Evolutionary conservation across 2,113 vertebrate genomes (phyloP), one percentile per base, ranked within the genome.

Genomic region (Neotragus pygmaeus): DNA sequence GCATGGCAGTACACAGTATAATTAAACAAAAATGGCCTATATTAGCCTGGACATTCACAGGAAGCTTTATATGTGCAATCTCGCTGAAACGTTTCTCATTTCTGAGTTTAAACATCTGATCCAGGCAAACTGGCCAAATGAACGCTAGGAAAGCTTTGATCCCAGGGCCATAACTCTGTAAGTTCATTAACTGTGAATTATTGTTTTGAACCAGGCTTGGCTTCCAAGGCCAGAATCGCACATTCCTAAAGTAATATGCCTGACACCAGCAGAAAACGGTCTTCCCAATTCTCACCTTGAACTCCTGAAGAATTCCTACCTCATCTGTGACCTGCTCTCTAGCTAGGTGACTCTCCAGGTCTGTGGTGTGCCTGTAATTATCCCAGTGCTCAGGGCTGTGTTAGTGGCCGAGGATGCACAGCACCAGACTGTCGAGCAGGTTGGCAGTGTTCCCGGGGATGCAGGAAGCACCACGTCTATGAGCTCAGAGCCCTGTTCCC

Each of bases 101-200:
- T 95, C 97, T 94, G 90, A 81, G 1, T 97, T 98, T 98, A 95
- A 98, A 98, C 94, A 97, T 95, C 97, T 98, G 97, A 98, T 80
- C 96, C 96, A 98, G 98, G 88, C 97, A 96, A 98, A 98, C 95
- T 88, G 95, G 97, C 75, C 93, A 83, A 89, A 95, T 85, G 96
- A 94, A 25, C 45, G 10, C 86, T 92, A 98, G 97, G 97, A 95
- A 97, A 91, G 91, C 91, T 94, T 94, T 17, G 97, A 98, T 95
- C 97, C 78, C 3, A 8, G 36, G 81, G 97, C 97, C 96, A 90
- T 98, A 98, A 98, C 95, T 98, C 98, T 90, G 7, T 93, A 97
- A 98, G 97, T 98, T 99, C 97, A 98, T 98, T 99, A 98, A 92
- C 87, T 98, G 96, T 98, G 98, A 99, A 98, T 98, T 98, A 99